Conservation (phyloP, 2,888 invertebrate species). For the Odontocerum albicorne region DNA sequence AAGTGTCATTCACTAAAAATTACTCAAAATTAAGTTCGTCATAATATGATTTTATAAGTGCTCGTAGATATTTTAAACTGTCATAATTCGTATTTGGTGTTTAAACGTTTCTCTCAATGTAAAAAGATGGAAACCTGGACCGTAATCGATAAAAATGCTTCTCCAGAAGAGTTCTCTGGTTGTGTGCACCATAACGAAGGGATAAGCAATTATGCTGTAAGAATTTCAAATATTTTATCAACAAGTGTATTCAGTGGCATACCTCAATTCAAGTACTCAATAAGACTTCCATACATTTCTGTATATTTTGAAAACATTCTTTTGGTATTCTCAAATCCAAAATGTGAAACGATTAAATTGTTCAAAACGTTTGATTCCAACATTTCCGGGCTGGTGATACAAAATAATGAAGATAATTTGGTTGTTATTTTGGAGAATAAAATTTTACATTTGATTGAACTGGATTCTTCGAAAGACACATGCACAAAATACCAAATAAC, state of each 20-base stretch:
- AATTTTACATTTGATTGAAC: constrained; percentile 11
- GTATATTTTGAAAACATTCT: constrained; percentile 29
- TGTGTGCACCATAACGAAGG: constrained; percentile 27
- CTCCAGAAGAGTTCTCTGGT: constrained; percentile 25
- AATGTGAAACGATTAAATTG: constrained; percentile 24
- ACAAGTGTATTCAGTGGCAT: constrained; percentile 4
- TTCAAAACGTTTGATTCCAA: constrained; percentile 30
- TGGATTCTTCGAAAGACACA: constrained; percentile 3
- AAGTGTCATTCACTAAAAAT: too few relatives aligned
- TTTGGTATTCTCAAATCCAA: constrained; percentile 16
- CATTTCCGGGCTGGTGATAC: constrained; percentile 16
- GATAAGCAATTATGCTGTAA: constrained; percentile 30
- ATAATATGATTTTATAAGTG: too few relatives aligned
- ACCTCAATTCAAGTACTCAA: constrained; percentile 11
- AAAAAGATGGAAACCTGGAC: constrained; percentile 29
- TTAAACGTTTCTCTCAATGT: too few relatives aligned
- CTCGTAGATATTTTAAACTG: too few relatives aligned
- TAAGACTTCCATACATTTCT: constrained; percentile 24
- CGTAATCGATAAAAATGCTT: constrained; percentile 22
- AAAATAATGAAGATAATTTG: constrained; percentile 6
- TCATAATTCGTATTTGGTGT: too few relatives aligned
- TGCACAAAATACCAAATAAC: constrained; percentile 4
- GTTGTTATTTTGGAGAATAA: constrained; percentile 23
- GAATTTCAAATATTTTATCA: constrained; percentile 24
- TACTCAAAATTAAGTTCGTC: too few relatives aligned